Percentiles rank a stretch among this genome's conserved stretches.
Conservation (phyloP, 23 tunicate species). For the Botrylloides violaceus region DNA sequence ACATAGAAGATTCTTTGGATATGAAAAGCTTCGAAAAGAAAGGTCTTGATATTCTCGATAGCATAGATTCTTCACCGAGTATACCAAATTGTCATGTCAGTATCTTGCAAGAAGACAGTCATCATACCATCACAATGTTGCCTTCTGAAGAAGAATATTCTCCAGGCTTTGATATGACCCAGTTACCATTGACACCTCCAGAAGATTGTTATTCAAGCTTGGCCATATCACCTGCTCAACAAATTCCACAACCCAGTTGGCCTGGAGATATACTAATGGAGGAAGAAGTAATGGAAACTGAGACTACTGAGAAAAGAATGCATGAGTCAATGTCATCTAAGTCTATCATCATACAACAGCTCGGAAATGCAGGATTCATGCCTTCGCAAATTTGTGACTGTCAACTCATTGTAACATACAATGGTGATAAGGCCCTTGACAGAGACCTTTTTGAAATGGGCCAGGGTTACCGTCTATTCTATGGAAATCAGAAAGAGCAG, state of each 20-base stretch:
- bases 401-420: conserved; percentile 7
- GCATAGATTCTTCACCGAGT: conserved; percentile 10
- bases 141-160: background rate
- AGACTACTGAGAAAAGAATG: background rate
- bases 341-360: conserved; percentile 2
- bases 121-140: background rate
- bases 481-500: conserved; percentile 9
- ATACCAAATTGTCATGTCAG: background rate
- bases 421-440: background rate
- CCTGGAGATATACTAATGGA: conserved; percentile 3
- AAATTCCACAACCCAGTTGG: conserved; percentile 2
- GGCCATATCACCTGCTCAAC: conserved; percentile 12
- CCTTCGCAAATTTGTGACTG: background rate
- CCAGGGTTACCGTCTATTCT: conserved; percentile 12
- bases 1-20: conserved; percentile 5
- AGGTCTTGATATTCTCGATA: conserved; percentile 4
- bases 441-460: background rate
- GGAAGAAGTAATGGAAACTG: background rate
- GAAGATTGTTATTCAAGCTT: background rate
- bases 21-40: conserved; percentile 7
- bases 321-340: background rate
- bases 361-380: background rate
- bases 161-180: background rate
- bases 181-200: conserved; percentile 1
- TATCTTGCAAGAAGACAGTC: background rate